Evolutionary conservation across 1,140 invertebrate species (phyloP), one percentile per base, ranked within the genome.

Genomic region (Drosophila tsacasi): DNA sequence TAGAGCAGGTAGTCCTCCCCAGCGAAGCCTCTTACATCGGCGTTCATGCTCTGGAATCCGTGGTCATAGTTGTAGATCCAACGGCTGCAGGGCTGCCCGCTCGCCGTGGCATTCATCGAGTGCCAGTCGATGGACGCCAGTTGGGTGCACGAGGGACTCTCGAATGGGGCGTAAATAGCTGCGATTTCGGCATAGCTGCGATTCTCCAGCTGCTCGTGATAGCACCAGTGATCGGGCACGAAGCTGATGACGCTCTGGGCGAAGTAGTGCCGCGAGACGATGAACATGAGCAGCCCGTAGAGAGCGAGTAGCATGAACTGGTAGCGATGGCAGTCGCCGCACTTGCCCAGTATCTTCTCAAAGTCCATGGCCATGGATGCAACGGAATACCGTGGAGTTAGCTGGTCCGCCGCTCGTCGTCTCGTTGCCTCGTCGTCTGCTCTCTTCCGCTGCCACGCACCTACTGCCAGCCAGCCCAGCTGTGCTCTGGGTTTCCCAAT

Each of bases 311-410:
- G 86, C 39, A 95, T 84, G 58, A 93, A 93, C 82, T 96, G 95
- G 89, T 94, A 95, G 39, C 86, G 85, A 35, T 94, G 94, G 69
- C 94, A 95, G 73, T 95, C 94, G 3, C 95, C 95, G 39, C 94
- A 94, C 64, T 94, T 93, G n/a, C 89, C 84, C 57, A 95, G 80
- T 80, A 95, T 94, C 50, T 93, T 93, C 79, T 95, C 95, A 54
- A 95, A 94, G 67, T 95, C 94, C 76, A 94, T 83, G 23, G 60
- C 63, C 76, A 37, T 47, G 55, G 61, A 67, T 59, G 75, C 76
- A 55, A 42, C 62, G 62, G 63, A 62, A 58, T 39, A 21, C 30
- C 61, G 60, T 63, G 49, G 17, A 19, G 23, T 57, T 30, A 27
- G 55, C 55, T 58, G 5, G 60, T 54, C 60, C 46, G 21, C 17